Evolutionary conservation across 2,113 vertebrate genomes (phyloP).

Genomic region (Parotia lawesii): DNA sequence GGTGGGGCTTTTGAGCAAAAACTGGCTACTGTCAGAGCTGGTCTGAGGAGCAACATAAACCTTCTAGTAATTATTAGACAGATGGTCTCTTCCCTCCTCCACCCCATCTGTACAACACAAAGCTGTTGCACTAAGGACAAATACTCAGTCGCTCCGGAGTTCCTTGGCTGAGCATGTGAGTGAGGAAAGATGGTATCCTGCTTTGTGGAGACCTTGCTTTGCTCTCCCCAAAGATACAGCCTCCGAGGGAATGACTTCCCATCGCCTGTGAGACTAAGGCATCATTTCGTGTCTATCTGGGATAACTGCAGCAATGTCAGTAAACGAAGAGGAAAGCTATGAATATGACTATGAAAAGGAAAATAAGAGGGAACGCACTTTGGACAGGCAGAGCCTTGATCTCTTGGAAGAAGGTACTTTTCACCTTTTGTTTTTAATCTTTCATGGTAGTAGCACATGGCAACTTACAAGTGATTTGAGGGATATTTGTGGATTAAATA

Average conservation of each 20-base stretch:
- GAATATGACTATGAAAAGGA: slow-evolving; percentile 67
- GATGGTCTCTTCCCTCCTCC: slow-evolving; percentile 49
- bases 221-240: neutral
- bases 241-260: neutral
- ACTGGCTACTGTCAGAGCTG: neutral
- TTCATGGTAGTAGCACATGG: neutral
- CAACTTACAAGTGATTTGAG: neutral
- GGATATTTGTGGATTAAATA: neutral
- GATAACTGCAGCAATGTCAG: slow-evolving; percentile 71
- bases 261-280: neutral
- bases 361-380: neutral
- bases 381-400: slow-evolving; percentile 46
- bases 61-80: slow-evolving; percentile 21
- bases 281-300: neutral
- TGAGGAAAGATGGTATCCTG: slow-evolving; percentile 48
- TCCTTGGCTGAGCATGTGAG: slow-evolving; percentile 50
- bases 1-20: neutral
- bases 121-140: neutral
- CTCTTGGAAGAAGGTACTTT: slow-evolving; percentile 80
- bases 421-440: neutral
- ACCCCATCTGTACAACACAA: neutral
- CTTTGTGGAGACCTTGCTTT: slow-evolving; percentile 17
- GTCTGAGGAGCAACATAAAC: neutral
- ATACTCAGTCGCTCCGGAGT: neutral
- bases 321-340: slow-evolving; percentile 72